phyloP scores from a whole-genome alignment of 2,888 invertebrate genomes.

The Erebia epiphron region DNA sequence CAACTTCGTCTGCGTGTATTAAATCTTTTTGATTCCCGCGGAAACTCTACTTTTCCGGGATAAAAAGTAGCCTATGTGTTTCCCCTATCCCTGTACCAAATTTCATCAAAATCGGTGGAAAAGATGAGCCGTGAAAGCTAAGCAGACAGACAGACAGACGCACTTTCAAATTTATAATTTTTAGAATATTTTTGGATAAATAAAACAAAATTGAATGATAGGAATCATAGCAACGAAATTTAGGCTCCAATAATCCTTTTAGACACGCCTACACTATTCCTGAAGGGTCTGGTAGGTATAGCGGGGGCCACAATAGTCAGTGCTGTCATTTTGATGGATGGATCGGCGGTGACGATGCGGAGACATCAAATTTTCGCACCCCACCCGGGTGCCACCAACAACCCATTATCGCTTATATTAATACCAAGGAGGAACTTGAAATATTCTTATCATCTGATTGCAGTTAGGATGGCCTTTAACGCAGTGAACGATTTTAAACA shows the following conservation, averaged over 20 bases:
- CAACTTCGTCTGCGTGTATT: too few relatives aligned
- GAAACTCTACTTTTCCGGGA: too few relatives aligned
- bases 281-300: conserved; percentile 51
- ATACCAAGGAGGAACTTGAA: conserved; percentile 12
- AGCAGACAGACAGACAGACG: too few relatives aligned
- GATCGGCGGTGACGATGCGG: conserved; percentile 63
- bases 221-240: conserved; percentile 41
- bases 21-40: too few relatives aligned
- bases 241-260: conserved; percentile 50
- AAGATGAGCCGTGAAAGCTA: too few relatives aligned
- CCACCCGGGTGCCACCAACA: conserved; percentile 42
- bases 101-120: too few relatives aligned
- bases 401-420: conserved; percentile 42
- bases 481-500: background rate
- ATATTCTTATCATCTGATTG: conserved; percentile 22
- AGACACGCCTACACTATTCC: conserved; percentile 53
- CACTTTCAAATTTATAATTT: too few relatives aligned
- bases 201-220: background rate
- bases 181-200: background rate
- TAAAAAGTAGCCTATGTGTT: too few relatives aligned
- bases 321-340: conserved; percentile 75
- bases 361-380: conserved; percentile 47
- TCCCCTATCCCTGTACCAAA: too few relatives aligned
- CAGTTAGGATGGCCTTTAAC: background rate
- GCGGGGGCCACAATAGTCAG: conserved; percentile 64